Conservation (phyloP, 2,113 vertebrate species). For the Cynopterus brachyotis region DNA sequence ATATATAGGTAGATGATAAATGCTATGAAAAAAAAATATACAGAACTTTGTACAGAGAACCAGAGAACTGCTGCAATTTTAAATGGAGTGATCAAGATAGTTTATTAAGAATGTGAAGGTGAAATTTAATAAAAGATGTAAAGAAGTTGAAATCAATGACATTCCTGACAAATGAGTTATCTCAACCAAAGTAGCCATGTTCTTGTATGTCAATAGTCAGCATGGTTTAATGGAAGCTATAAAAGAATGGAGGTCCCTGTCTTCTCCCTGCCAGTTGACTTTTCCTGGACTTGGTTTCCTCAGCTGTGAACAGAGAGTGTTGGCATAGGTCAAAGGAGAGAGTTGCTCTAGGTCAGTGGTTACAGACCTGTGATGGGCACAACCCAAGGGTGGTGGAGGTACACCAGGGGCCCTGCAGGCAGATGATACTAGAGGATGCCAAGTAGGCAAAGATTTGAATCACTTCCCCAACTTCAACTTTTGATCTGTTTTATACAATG, state of each 20-base stretch:
- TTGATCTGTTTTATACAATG: not conserved
- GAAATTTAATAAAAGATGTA: not conserved
- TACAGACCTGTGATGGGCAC: not conserved
- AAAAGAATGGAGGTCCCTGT: not conserved
- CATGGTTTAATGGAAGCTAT: not conserved
- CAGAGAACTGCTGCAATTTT: not conserved
- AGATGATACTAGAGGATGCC: no score
- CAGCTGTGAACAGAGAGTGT: not conserved
- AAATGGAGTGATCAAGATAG: not conserved
- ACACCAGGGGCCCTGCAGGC: accelerated
- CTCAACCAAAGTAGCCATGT: not conserved
- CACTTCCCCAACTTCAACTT: not conserved
- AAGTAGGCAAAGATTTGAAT: not conserved
- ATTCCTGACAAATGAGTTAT: not conserved
- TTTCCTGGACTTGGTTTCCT: not conserved
- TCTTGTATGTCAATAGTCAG: not conserved
- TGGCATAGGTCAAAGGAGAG: not conserved
- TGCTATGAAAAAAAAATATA: not conserved
- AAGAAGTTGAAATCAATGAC: not conserved
- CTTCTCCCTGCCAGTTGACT: not conserved
- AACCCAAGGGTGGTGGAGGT: accelerated
- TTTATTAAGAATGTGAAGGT: not conserved
- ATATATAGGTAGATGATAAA: not conserved
- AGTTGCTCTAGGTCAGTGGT: not conserved
- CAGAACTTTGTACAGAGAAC: not conserved